Conservation (phyloP, 2,113 vertebrate species). For the Rhineura floridana region DNA sequence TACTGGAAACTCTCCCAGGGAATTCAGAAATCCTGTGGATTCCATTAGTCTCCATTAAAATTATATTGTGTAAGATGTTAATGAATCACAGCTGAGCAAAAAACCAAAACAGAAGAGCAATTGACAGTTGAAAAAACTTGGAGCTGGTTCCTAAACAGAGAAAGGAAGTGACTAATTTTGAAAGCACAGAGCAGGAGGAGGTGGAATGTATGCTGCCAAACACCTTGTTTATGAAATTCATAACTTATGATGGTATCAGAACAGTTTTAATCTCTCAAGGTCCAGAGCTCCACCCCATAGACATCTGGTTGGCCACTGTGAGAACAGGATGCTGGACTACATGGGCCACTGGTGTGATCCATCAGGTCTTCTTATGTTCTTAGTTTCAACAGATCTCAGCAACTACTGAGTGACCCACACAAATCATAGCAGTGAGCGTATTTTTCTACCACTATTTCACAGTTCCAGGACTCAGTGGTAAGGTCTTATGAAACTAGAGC, state of each 20-base stretch:
- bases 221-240: neutral
- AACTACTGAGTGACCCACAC: neutral
- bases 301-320: too few relatives aligned
- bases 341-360: too few relatives aligned
- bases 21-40: too few relatives aligned
- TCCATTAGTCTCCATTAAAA: too few relatives aligned
- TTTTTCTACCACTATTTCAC: neutral
- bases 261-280: neutral
- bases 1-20: too few relatives aligned
- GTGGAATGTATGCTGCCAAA: neutral
- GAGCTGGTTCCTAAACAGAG: neutral
- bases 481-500: neutral
- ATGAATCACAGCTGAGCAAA: neutral
- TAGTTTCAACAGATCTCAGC: neutral
- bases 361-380: too few relatives aligned
- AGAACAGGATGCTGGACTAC: too few relatives aligned
- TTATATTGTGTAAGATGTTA: neutral
- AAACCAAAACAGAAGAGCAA: neutral
- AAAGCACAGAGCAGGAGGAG: neutral
- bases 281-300: neutral
- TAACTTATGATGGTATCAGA: neutral
- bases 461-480: neutral
- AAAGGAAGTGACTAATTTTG: constrained; percentile 8
- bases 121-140: neutral
- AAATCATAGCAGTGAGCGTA: neutral